phyloP scores from a whole-genome alignment of 2,888 invertebrate genomes.

The Hypercompe scribonia region DNA sequence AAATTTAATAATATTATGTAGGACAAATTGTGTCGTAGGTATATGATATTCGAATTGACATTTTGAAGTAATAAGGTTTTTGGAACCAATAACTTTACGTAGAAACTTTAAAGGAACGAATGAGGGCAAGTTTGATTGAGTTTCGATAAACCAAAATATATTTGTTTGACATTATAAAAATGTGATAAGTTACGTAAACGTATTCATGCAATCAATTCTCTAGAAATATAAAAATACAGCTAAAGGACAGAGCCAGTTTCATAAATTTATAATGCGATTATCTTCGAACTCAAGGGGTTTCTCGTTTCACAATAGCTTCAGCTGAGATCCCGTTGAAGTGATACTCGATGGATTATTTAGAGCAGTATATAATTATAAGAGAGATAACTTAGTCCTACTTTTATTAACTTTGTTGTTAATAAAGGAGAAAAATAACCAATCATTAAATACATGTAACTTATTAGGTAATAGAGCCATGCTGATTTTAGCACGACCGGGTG shows the following conservation, averaged over 20 bases:
- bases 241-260: not conserved
- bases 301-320: not conserved
- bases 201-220: not conserved
- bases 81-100: too few relatives aligned
- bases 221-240: not conserved
- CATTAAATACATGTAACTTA: not conserved
- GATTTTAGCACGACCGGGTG: too few relatives aligned
- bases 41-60: too few relatives aligned
- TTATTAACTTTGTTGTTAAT: not conserved
- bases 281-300: not conserved
- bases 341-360: not conserved
- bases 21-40: too few relatives aligned
- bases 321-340: not conserved
- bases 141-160: too few relatives aligned
- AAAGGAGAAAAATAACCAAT: not conserved
- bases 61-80: too few relatives aligned
- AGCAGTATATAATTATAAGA: not conserved
- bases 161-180: not conserved
- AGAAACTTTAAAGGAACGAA: too few relatives aligned
- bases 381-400: not conserved
- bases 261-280: not conserved
- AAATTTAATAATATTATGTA: too few relatives aligned
- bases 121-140: too few relatives aligned
- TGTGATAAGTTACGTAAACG: not conserved
- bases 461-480: too few relatives aligned